Conservation (phyloP, 2,797 vertebrate genomes). For the Tamandua tetradactyla region DNA sequence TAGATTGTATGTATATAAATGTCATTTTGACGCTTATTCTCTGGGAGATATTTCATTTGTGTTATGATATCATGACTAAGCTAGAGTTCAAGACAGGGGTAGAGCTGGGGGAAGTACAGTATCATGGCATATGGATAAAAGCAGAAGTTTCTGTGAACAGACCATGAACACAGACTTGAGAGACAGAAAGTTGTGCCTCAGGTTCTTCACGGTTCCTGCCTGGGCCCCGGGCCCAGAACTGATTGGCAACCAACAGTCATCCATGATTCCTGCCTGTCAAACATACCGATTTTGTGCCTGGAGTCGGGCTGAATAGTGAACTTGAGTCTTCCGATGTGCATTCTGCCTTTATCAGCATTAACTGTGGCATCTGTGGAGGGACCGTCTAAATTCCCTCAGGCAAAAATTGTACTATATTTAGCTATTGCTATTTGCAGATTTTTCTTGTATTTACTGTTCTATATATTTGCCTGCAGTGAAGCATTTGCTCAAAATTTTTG, state of each 20-base stretch:
- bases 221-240: background rate
- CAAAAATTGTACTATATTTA: background rate
- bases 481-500: background rate
- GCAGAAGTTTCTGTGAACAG: background rate
- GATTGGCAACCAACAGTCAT: background rate
- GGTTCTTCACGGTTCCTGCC: accelerated
- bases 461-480: background rate
- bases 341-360: background rate
- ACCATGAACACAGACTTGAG: background rate
- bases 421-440: slow-evolving; percentile 26
- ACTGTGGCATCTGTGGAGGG: background rate
- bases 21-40: background rate
- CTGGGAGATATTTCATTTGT: background rate
- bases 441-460: slow-evolving; percentile 38
- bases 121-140: background rate
- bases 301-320: background rate
- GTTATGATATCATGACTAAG: background rate
- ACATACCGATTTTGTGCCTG: background rate
- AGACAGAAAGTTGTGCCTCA: background rate
- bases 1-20: background rate
- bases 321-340: background rate
- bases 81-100: background rate
- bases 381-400: background rate
- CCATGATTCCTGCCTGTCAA: background rate
- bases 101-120: background rate